Evolutionary conservation across 2,888 invertebrate genomes (phyloP), one percentile per base, ranked within the genome.

Genomic region (Bimastos eiseni): DNA sequence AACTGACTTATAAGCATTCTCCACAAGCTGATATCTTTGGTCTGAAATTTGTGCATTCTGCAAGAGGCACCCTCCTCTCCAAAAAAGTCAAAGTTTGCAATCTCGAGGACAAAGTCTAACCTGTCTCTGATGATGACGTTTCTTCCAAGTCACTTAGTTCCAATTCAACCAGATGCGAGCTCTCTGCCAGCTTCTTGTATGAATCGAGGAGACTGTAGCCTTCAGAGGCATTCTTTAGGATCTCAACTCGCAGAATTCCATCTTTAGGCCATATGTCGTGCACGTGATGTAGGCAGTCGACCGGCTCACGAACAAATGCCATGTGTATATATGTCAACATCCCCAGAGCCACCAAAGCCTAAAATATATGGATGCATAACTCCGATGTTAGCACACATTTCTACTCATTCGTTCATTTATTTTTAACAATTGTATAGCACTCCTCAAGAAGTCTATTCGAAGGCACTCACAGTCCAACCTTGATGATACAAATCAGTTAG

Each of bases 281-380:
- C 49, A 89, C 89, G 13, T 41, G 41, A 33, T 37, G n/a, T 13
- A 89, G n/a, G 44, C 89, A 89, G 41, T 41, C 49, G 24, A 89
- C 89, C 30, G 89, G 89, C 41, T 38, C 89, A 89, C 89, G 89
- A 34, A 89, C 89, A 38, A 89, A 89, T 33, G 49, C 89, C 41
- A 89, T 33, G 44, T 89, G 89, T 36, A 89, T 89, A 37, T 38
- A 89, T 21, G 44, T 89, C 36, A 89, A 49, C 33, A 49, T 34
- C 19, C 44, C 89, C n/a, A 89, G 49, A 36, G 89, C 41, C 49
- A 89, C 36, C 89, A 89, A 49, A 49, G 89, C 89, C 89, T 89
- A 89, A 89, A 41, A 34, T 24, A 49, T 44, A 89, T 11, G n/a
- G n/a, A 70, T n/a, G 70, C 30, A 21, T 5, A 70, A 70, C n/a